phyloP scores from a whole-genome alignment of 2,888 invertebrate genomes.

The Acanthacorydalis orientalis region DNA sequence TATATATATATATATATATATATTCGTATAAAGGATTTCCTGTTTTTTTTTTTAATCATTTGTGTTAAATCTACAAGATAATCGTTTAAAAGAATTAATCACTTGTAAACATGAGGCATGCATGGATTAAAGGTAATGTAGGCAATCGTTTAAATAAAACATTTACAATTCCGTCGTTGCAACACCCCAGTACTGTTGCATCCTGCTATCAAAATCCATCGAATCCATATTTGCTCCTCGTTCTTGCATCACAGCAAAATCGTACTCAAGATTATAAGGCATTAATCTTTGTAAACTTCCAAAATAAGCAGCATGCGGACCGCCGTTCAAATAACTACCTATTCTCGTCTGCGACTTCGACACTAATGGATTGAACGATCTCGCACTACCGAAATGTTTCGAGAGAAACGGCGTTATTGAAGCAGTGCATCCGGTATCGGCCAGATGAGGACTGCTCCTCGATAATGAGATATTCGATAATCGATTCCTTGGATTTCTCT shows the following conservation, averaged over 20 bases:
- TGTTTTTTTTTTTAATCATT: too few relatives aligned
- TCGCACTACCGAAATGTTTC: constrained; percentile 63
- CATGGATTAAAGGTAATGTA: too few relatives aligned
- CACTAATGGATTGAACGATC: constrained; percentile 52
- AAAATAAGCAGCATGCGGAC: constrained; percentile 76
- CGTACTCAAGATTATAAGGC: constrained; percentile 71
- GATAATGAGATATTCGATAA: constrained; percentile 42
- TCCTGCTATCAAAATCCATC: constrained; percentile 61
- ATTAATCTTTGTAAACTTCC: constrained; percentile 68
- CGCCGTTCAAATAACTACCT: constrained; percentile 44
- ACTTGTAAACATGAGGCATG: too few relatives aligned
- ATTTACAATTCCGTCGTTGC: constrained; percentile 69
- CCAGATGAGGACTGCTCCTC: constrained; percentile 52
- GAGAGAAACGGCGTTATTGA: constrained; percentile 39
- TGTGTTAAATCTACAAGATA: too few relatives aligned
- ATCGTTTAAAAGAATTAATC: too few relatives aligned
- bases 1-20: too few relatives aligned
- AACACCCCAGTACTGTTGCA: constrained; percentile 85
- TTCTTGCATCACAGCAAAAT: constrained; percentile 70
- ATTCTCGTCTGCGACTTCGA: constrained; percentile 40
- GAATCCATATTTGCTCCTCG: constrained; percentile 50
- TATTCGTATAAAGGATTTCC: too few relatives aligned
- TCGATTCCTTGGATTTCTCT: constrained; percentile 33
- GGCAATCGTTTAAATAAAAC: too few relatives aligned
- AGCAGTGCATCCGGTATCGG: constrained; percentile 25